Percentiles rank a stretch among this genome's conserved stretches.
Evolutionary conservation across 2,888 invertebrate genomes (phyloP).

Genomic region (Phengaris arion): DNA sequence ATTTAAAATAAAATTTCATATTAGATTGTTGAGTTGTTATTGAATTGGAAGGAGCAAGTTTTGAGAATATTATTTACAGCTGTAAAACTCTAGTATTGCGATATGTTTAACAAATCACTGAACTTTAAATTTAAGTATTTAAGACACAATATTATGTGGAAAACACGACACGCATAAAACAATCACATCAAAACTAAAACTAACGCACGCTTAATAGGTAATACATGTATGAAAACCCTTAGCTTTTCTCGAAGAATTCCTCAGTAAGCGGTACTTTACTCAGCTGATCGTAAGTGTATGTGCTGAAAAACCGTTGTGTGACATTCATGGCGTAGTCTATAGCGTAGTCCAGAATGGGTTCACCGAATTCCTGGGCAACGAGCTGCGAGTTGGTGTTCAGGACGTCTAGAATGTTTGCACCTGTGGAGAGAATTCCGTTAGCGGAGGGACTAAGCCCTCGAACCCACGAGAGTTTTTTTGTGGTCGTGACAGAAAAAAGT

Average conservation of each 20-base stretch:
- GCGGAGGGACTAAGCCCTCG: constrained; percentile 23
- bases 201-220: not conserved
- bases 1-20: too few relatives aligned
- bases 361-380: constrained; percentile 70
- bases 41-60: too few relatives aligned
- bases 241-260: constrained; percentile 64
- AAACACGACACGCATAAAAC: too few relatives aligned
- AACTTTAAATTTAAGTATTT: too few relatives aligned
- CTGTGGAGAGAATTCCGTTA: constrained; percentile 45
- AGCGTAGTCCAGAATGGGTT: constrained; percentile 70
- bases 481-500: too few relatives aligned
- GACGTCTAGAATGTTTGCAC: constrained; percentile 65
- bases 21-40: too few relatives aligned
- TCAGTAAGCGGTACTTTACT: constrained; percentile 64
- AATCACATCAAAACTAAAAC: too few relatives aligned
- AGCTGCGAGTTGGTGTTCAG: constrained; percentile 68
- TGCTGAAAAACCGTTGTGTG: constrained; percentile 69
- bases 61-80: too few relatives aligned
- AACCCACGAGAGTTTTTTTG: too few relatives aligned
- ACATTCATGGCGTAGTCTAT: constrained; percentile 74
- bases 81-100: too few relatives aligned
- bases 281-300: constrained; percentile 70
- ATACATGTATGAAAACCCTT: constrained; percentile 13
- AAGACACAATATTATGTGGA: too few relatives aligned
- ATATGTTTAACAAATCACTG: too few relatives aligned